Conservation (phyloP, 2,797 vertebrate genomes). For the Alca torda region DNA sequence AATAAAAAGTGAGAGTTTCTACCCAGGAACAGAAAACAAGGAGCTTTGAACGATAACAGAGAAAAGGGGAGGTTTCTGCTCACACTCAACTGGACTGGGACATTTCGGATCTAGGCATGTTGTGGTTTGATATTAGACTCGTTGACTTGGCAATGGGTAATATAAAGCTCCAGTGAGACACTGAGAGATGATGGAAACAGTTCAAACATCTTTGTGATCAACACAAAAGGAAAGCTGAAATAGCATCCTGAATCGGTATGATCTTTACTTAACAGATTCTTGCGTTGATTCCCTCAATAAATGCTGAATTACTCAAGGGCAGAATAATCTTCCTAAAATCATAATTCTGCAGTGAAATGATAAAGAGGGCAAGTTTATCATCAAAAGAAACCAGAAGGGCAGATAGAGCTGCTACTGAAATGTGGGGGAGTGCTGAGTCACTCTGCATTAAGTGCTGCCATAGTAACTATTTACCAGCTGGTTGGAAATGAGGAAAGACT, state of each 20-base stretch:
- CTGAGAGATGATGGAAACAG: neutral
- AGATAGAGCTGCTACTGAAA: neutral
- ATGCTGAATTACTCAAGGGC: neutral
- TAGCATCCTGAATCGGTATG: neutral
- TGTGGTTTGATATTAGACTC: neutral
- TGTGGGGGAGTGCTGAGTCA: conserved; percentile 54
- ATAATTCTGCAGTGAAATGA: neutral
- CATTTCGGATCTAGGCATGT: neutral
- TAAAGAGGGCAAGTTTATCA: neutral
- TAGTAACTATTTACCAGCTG: conserved; percentile 50
- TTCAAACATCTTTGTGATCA: neutral
- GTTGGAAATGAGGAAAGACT: neutral
- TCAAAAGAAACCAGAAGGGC: neutral
- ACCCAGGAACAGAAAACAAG: neutral
- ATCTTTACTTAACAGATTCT: neutral
- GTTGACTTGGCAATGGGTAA: neutral
- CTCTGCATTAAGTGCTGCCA: conserved; percentile 17
- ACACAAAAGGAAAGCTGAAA: neutral
- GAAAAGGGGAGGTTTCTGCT: neutral
- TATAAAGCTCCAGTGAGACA: neutral
- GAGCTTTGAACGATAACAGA: neutral
- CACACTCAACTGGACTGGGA: neutral
- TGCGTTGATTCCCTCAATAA: neutral
- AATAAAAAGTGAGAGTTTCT: neutral
- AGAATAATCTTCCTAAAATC: neutral